Conservation (phyloP, 2,113 vertebrate genomes). For the Sapajus apella region DNA sequence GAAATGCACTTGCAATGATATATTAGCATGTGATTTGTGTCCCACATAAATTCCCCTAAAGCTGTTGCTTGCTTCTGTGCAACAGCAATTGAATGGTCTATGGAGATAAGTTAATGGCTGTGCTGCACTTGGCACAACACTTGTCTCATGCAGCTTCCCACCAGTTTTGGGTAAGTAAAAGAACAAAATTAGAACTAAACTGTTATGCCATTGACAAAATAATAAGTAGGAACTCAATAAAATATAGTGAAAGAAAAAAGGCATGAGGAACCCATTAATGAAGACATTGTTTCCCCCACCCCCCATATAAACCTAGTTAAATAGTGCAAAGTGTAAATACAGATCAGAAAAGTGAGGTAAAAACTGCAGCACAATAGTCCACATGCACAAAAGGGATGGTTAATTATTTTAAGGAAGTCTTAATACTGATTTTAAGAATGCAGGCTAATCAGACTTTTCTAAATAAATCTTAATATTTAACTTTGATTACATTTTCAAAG, state of each 20-base stretch:
- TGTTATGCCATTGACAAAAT: constrained; percentile 62
- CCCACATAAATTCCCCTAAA: background rate
- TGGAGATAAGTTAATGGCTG: background rate
- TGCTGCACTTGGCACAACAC: background rate
- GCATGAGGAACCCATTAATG: background rate
- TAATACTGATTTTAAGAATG: background rate
- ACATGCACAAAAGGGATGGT: too few species aligned
- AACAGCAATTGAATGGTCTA: background rate
- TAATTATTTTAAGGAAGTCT: background rate
- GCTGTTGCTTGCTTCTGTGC: background rate
- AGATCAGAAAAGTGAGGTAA: background rate
- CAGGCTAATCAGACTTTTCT: background rate
- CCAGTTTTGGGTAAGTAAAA: constrained; percentile 51
- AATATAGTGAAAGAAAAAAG: constrained; percentile 47
- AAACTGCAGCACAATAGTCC: background rate
- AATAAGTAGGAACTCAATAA: constrained; percentile 53
- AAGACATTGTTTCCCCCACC: background rate
- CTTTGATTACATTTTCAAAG: background rate
- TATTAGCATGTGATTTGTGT: background rate
- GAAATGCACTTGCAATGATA: background rate
- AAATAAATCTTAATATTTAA: constrained; percentile 26
- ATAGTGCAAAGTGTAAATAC: constrained; percentile 13
- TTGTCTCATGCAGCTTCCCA: constrained; percentile 25
- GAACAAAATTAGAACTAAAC: constrained; percentile 54
- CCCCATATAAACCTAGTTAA: background rate